Base-by-base conservation (phyloP, 2,797 vertebrate species). In the Enteromius unitaeniatus region DNA sequence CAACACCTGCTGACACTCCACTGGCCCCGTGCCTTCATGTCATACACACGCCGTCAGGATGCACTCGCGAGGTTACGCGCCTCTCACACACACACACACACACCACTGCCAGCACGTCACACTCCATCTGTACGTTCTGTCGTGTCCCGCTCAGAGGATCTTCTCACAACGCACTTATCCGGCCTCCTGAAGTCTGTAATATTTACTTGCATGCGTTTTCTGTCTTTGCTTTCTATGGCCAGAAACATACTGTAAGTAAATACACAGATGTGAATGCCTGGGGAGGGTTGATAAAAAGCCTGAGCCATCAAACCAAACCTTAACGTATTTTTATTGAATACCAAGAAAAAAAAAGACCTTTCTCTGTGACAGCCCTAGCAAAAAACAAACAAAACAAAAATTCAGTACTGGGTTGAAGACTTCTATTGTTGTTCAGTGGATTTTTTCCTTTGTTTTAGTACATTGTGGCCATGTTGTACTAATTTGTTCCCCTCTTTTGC, bases 1-100 rank as follows among this genome's bases (percentile, higher is more conserved):
- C 91, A 85, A 86, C 92, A 93, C 93, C 93, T 92, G 92, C 90
- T 93, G 92, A 92, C 93, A 92, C 91, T 90, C 89, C 26, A 31
- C 74, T 80, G 80, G 84, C 87, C 77, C 88, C 86, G 85, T 90
- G 91, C 89, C 92, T 88, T 87, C 87, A 78, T 92, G 92, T 94
- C 92, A 93, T 91, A 79, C 88, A 76, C 83, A 58, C 81, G 9
- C 90, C 74, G 87, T 89, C 90, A 79, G 58, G 28, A 51, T 51
- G 58, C 69, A 82, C 58, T 82, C 58, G 42, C 37, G 11, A 82
- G 80, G 80, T 74, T 37, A 74, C 51, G 31, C 3, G 31, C 31
- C 6, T 80, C 51, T 67, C 37, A n/a, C 47, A 53, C 53, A 37
- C 37, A 69, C 37, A 40, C 37, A 78, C 76, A 37, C 21, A n/a